Evolutionary conservation across 2,113 vertebrate species (phyloP), one percentile per base, ranked within the genome.

Genomic region (Alosa alosa): DNA sequence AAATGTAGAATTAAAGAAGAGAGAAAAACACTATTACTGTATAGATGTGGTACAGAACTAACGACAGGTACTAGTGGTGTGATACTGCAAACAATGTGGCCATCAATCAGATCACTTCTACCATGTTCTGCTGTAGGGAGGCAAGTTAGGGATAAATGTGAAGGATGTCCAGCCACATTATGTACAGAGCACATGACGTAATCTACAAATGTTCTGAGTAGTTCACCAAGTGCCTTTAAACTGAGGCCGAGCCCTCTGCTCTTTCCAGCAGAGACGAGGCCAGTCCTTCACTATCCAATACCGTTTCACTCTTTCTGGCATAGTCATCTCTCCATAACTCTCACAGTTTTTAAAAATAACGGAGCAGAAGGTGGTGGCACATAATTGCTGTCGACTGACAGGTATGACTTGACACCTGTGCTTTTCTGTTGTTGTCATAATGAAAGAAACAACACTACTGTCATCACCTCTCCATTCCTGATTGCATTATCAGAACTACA

Each of bases 401-500:
- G 96, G 93, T 94, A 96, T 94, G 95, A 93, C 94, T 96, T 93
- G 91, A 94, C 95, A 96, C 96, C 96, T 96, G 94, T 96, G 94
- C 94, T 96, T 95, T 36, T 6, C 3, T 72, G 64, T 72, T 72
- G 64, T 72, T 96, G 95, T 94, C 95, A 96, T 97, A 96, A 95
- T 95, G 95, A 96, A 96, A 97, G 89, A 96, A 97, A 96, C 96
- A 96, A 96, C 95, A 96, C 94, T 92, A 86, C 96, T 97, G 97
- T 99, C 97, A 97, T 98, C 97, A 97, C 97, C 97, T 98, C 96
- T 95, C 95, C 95, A 95, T 96, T 97, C 96, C 96, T 98, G 96
- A 98, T 97, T 97, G 96, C 96, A 98, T 99, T 98, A 99, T 99
- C 97, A 98, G 96, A 98, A 98, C 97, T 96, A 95, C 95, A 96